A percentile compares a stretch with the other conserved stretches of the same genome.
Conservation (phyloP, 2,888 invertebrate species). For the Zele albiditarsus region DNA sequence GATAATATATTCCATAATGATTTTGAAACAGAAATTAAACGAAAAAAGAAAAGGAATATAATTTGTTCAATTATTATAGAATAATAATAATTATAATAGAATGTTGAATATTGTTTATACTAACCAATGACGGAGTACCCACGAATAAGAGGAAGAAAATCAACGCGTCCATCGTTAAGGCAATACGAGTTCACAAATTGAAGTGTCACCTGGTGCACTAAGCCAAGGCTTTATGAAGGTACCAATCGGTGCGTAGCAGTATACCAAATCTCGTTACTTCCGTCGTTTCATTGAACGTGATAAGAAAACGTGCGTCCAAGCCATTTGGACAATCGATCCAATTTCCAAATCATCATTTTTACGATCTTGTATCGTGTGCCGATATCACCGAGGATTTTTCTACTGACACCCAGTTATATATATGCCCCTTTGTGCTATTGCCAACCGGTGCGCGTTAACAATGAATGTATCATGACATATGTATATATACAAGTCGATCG, state of each 20-base stretch:
- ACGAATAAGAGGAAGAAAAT: neutral
- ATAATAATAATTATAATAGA: neutral
- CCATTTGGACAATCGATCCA: constrained; percentile 46
- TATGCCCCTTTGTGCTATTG: constrained; percentile 7
- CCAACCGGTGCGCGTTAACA: constrained; percentile 12
- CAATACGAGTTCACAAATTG: constrained; percentile 9
- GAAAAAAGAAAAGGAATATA: neutral
- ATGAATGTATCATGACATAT: constrained; percentile 4
- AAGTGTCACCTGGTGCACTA: neutral
- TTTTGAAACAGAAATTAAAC: neutral
- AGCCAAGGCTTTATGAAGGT: constrained; percentile 29
- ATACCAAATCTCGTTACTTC: constrained; percentile 26
- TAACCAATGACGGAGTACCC: neutral
- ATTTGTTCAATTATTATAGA: neutral
- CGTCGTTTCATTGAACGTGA: constrained; percentile 33
- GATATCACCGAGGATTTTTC: constrained; percentile 7
- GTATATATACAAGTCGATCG: neutral
- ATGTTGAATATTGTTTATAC: neutral
- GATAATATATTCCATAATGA: too few species aligned
- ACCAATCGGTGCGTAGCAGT: neutral
- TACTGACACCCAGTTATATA: constrained; percentile 10
- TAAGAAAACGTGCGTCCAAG: constrained; percentile 27
- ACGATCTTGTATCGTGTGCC: constrained; percentile 36
- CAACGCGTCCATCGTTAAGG: neutral
- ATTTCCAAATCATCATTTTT: constrained; percentile 50